Evolutionary conservation across 2,113 vertebrate species (phyloP), one percentile per base, ranked within the genome.

Genomic region (Bubo scandiacus): DNA sequence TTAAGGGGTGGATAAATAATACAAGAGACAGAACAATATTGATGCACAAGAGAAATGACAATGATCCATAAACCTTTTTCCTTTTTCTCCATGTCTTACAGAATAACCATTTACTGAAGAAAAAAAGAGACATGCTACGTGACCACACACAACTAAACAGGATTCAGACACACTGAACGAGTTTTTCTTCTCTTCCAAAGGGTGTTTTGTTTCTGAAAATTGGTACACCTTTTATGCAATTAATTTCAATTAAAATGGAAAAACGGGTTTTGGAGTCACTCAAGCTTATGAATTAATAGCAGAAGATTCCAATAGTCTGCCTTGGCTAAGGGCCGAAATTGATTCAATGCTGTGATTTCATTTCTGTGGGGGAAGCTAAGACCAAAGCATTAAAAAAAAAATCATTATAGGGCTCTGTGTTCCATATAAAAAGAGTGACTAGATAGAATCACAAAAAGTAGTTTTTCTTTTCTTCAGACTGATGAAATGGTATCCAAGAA

Each of bases 161-260:
- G 21, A 74, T 85, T 95, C 55, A 90, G 11, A 67, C 15, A 42
- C 13, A 74, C 4, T 19, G 29, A 91, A 78, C 22, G 17, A 49
- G 5, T 27, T 52, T 78, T 89, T 67, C 8, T 70, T 67, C 61
- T 71, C 4, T 79, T 91, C 32, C 70, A 85, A 78, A 51, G 3
- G 0, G 5, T 30, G 25, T 38, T 90, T 81, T 85, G 2, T 90
- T 84, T 75, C 52, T 61, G 36, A 74, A 86, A 89, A 87, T 6
- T 34, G 5, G 8, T 70, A 54, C 25, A 83, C 0, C 34, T 87
- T 83, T 91, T 91, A 67, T 1, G 4, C 30, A 86, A 71, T 66
- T 87, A 62, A 51, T 79, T 94, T 93, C 32, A 87, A 85, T 63
- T 90, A 58, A 81, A 91, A 93, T 63, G 55, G 45, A 87, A 86